These are phyloP conservation scores for Muscicapa comitata DNA, from an alignment of 2,797 vertebrate genomes.

Conservation along the genomic window DNA sequence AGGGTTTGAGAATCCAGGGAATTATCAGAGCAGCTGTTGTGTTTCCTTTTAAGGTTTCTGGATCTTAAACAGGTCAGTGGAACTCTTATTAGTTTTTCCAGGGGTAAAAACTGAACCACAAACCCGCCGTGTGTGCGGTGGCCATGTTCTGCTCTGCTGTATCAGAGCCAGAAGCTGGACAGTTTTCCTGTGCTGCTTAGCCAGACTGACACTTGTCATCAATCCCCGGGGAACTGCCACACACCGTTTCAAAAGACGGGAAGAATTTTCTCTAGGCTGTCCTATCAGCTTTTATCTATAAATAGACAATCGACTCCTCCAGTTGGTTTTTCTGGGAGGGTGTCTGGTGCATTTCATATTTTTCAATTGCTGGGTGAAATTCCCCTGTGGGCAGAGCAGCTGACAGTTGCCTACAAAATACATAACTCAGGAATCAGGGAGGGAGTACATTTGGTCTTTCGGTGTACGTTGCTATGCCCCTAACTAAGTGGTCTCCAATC, in stretches of 20 bases:
- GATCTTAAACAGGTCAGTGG: conserved; percentile 54
- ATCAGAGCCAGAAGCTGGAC: neutral
- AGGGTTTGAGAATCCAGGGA: conserved; percentile 46
- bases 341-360: neutral
- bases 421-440: neutral
- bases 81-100: conserved; percentile 48
- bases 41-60: conserved; percentile 62
- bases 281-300: neutral
- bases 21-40: conserved; percentile 56
- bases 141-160: neutral
- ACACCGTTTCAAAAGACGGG: neutral
- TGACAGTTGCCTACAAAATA: neutral
- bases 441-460: neutral
- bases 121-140: neutral
- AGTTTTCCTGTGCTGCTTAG: neutral
- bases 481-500: neutral
- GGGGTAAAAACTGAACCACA: neutral
- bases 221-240: neutral
- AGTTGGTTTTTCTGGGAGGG: neutral
- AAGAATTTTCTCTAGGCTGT: neutral
- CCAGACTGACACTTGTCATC: conserved; percentile 14
- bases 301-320: neutral
- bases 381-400: neutral
- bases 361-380: neutral
- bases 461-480: neutral